phyloP scores from a whole-genome alignment of 2,797 vertebrate genomes.

The Selene dorsalis region DNA sequence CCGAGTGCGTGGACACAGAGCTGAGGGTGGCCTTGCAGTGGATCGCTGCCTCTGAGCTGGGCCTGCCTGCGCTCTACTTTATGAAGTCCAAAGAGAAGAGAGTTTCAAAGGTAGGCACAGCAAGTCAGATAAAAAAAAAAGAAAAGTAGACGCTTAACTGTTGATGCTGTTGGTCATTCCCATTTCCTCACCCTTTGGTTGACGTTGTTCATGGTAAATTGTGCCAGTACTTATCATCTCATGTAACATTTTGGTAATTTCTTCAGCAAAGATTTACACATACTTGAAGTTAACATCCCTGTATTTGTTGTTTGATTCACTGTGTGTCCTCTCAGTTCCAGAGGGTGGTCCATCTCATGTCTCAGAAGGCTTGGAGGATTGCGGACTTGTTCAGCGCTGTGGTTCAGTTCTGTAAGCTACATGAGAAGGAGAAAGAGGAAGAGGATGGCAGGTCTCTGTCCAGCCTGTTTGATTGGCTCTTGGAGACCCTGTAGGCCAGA shows the following conservation, averaged over 20 bases:
- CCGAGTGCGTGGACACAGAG: conserved; percentile 88
- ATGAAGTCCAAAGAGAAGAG: conserved; percentile 91
- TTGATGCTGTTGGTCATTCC: neutral
- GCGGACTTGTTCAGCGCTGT: conserved; percentile 93
- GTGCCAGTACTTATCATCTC: neutral
- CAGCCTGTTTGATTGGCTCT: conserved; percentile 96
- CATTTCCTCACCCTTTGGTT: neutral
- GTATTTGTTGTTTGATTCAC: neutral
- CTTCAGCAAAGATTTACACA: too few relatives aligned
- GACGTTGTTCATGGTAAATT: neutral
- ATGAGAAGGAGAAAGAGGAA: conserved; percentile 78
- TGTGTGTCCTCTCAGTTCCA: conserved; percentile 86
- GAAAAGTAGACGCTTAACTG: neutral
- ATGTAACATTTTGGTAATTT: neutral
- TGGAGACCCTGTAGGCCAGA: conserved; percentile 86
- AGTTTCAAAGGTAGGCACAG: conserved; percentile 87
- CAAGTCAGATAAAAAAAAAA: neutral
- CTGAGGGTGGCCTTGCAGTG: conserved; percentile 92
- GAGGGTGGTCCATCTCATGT: conserved; percentile 91
- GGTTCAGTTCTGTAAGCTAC: conserved; percentile 91
- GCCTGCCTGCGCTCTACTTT: conserved; percentile 92
- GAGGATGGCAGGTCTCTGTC: conserved; percentile 74
- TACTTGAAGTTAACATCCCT: neutral
- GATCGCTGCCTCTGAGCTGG: conserved; percentile 96
- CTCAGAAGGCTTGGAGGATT: conserved; percentile 92